phyloP scores from a whole-genome alignment of 2,888 invertebrate genomes.

The Lasioglossum pauxillum region DNA sequence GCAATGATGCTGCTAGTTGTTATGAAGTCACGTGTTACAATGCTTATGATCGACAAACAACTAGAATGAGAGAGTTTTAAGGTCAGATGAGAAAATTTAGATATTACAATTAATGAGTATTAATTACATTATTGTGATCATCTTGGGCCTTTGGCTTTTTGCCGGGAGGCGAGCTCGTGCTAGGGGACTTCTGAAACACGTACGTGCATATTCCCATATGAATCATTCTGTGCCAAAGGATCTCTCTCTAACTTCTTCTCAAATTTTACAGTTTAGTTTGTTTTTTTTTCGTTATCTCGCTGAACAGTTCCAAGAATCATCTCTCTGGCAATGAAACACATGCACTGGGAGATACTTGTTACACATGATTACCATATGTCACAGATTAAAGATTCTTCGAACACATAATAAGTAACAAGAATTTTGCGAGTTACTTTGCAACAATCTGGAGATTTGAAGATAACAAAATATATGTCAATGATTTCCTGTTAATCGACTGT shows the following conservation, averaged over 20 bases:
- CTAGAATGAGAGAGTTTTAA: conserved; percentile 72
- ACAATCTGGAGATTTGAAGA: conserved; percentile 42
- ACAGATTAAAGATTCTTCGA: conserved; percentile 60
- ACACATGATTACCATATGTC: conserved; percentile 36
- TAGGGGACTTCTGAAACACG: conserved; percentile 84
- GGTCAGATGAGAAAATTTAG: conserved; percentile 77
- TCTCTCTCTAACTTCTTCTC: conserved; percentile 57
- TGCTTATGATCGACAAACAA: conserved; percentile 73
- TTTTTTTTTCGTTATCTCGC: conserved; percentile 30
- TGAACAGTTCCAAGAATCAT: conserved; percentile 33
- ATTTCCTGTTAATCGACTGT: conserved; percentile 50
- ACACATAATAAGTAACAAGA: conserved; percentile 46
- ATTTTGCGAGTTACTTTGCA: conserved; percentile 46
- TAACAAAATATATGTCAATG: conserved; percentile 33
- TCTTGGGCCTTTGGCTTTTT: conserved; percentile 84
- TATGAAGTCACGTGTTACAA: conserved; percentile 70
- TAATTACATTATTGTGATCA: conserved; percentile 84
- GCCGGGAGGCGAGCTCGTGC: conserved; percentile 83
- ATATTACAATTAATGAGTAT: conserved; percentile 82
- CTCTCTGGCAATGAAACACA: conserved; percentile 42
- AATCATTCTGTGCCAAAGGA: conserved; percentile 71
- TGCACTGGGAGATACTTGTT: conserved; percentile 40
- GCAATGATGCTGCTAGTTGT: conserved; percentile 65
- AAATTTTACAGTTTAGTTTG: conserved; percentile 29
- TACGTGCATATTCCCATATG: conserved; percentile 80